Base-by-base conservation (phyloP, 2,113 vertebrate genomes). In the Tursiops truncatus region DNA sequence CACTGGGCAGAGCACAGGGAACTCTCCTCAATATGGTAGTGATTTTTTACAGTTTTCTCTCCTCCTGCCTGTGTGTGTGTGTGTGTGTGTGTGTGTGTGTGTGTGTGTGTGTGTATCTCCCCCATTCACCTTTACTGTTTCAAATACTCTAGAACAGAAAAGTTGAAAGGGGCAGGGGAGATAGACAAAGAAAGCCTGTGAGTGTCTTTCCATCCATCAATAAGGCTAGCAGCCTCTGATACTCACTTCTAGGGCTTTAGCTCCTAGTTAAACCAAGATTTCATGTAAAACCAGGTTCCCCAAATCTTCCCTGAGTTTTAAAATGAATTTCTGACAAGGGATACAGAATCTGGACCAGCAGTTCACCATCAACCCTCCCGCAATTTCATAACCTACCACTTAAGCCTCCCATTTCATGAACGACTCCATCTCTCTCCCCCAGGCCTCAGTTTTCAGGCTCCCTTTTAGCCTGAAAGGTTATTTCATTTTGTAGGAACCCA, bases 251-350 rank as follows among this genome's bases (percentile, higher is more conserved):
- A 89, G 31, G 28, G 70, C 26, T 31, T 94, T 91, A 36, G 31
- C 12, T 97, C 20, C 56, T 31, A 74, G n/a, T 58, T 53, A 91
- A 80, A 88, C 14, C 50, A 94, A 92, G 36, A 84, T 70, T 92
- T 89, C 63, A 94, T 33, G 44, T 62, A 73, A 80, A 86, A 82
- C 62, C 88, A 80, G 56, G 12, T 56, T 65, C 44, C 68, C 17
- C 9, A 91, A 89, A 80, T 96, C 87, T 50, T 90, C 47, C 53
- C 28, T 67, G 28, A n/a, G 70, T 84, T 90, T 74, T 68, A 74
- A 89, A 93, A 92, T 89, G 68, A 91, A 89, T 94, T 95, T 98
- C 97, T 97, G 94, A 96, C 91, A 95, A 89, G 85, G 96, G 95
- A 97, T 62, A 36, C 60, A 92, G 96, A 95, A 79, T 80, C 73